phyloP scores from a whole-genome alignment of 2,797 vertebrate species.

The Pogonophryne albipinna region DNA sequence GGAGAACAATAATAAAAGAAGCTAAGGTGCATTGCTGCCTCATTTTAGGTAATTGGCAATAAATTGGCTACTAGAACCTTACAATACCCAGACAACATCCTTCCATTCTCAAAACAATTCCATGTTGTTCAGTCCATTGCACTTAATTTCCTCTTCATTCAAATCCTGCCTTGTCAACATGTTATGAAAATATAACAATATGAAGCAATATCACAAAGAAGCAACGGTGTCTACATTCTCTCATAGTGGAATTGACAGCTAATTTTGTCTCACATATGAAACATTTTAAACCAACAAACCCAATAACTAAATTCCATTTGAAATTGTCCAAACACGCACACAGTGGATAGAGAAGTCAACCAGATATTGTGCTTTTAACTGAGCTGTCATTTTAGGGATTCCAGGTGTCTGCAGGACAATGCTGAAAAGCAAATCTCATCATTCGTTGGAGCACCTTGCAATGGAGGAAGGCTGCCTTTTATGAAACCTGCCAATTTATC shows the following conservation, averaged over 20 bases:
- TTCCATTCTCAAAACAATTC: neutral
- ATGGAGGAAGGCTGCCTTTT: slow-evolving; percentile 51
- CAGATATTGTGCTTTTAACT: slow-evolving; percentile 30
- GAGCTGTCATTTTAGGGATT: slow-evolving; percentile 37
- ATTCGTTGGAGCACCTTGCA: slow-evolving; percentile 33
- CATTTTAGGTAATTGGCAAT: slow-evolving; percentile 1
- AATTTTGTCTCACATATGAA: slow-evolving; percentile 36
- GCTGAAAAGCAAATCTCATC: slow-evolving; percentile 50
- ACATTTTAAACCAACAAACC: neutral
- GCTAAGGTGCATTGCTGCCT: slow-evolving; percentile 5
- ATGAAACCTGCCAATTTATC: slow-evolving; percentile 71
- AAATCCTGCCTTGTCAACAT: slow-evolving; percentile 5
- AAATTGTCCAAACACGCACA: slow-evolving; percentile 23
- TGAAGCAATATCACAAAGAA: slow-evolving; percentile 7
- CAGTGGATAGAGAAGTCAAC: slow-evolving; percentile 24
- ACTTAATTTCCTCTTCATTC: neutral
- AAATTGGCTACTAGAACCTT: slow-evolving; percentile 12
- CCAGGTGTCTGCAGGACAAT: slow-evolving; percentile 37
- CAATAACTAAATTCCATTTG: slow-evolving; percentile 27
- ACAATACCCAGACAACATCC: neutral
- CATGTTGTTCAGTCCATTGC: slow-evolving; percentile 6
- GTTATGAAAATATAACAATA: neutral
- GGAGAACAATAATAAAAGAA: slow-evolving; percentile 24
- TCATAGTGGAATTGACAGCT: slow-evolving; percentile 19
- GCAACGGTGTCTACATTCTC: neutral